phyloP scores from a whole-genome alignment of 53 echinoderm and acorn worm genomes.

The Holothuria leucospilota region DNA sequence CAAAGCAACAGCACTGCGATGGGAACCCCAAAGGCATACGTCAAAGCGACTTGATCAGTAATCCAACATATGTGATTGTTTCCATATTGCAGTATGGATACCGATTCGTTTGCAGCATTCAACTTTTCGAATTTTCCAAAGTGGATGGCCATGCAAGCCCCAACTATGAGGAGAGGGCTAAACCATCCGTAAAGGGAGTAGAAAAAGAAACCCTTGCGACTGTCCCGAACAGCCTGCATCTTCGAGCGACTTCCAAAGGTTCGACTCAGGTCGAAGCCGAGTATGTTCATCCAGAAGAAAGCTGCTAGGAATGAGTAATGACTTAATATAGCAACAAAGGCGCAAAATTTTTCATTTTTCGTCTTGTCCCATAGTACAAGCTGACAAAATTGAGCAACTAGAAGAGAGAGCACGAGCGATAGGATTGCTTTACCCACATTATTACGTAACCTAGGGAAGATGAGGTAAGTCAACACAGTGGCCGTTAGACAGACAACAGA shows the following conservation, averaged over 20 bases:
- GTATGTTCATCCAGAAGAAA: constrained; percentile 80
- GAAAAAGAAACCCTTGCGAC: constrained; percentile 12
- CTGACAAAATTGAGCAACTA: constrained; percentile 49
- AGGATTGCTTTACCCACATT: constrained; percentile 67
- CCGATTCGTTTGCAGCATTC: not conserved
- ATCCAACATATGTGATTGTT: constrained; percentile 63
- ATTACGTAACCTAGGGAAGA: constrained; percentile 62
- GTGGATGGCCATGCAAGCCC: constrained; percentile 53
- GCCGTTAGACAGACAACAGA: constrained; percentile 57
- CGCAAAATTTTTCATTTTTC: constrained; percentile 39
- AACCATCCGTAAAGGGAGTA: constrained; percentile 74
- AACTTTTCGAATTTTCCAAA: constrained; percentile 50
- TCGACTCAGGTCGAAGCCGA: constrained; percentile 77
- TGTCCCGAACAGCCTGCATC: constrained; percentile 15
- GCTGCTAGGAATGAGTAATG: constrained; percentile 74
- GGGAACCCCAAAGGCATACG: constrained; percentile 68
- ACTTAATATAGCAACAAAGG: constrained; percentile 53
- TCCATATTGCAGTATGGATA: constrained; percentile 44
- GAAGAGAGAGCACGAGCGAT: constrained; percentile 58
- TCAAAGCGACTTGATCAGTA: constrained; percentile 42
- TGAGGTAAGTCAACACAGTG: constrained; percentile 59
- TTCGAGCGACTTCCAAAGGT: constrained; percentile 71
- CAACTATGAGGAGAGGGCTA: constrained; percentile 62
- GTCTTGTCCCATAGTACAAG: constrained; percentile 48
- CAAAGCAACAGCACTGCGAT: constrained; percentile 34